Evolutionary conservation across 2,113 vertebrate genomes (phyloP).

Genomic region (Dipodomys ordii): DNA sequence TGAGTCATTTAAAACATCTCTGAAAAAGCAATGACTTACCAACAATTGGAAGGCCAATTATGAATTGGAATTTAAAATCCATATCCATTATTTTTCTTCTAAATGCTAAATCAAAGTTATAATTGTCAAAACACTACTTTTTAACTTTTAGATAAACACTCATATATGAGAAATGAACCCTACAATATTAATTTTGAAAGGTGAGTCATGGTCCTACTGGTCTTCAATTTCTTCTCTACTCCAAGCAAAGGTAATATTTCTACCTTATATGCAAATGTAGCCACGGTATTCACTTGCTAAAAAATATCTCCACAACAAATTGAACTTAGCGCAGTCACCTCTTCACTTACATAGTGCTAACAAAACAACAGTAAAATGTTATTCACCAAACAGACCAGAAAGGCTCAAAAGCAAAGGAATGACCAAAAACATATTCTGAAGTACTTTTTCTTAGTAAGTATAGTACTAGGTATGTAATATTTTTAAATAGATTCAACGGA

Average conservation of each 20-base stretch:
- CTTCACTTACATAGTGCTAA: neutral
- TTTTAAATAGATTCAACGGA: neutral
- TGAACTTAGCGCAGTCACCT: neutral
- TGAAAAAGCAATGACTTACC: neutral
- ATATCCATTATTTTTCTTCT: neutral
- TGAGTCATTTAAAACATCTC: constrained; percentile 8
- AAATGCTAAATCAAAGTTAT: neutral
- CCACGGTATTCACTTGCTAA: neutral
- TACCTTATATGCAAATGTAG: neutral
- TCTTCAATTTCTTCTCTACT: neutral
- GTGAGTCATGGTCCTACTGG: neutral
- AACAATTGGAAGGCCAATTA: neutral
- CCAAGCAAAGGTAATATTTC: neutral
- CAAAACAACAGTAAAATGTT: neutral
- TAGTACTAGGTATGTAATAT: neutral
- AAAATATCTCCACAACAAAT: neutral
- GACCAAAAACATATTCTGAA: neutral
- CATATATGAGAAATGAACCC: neutral
- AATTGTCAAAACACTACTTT: neutral
- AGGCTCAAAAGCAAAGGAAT: neutral
- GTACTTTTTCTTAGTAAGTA: neutral
- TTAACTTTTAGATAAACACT: constrained; percentile 2
- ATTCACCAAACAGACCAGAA: neutral
- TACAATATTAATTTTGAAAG: neutral
- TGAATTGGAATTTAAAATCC: neutral